Percentiles rank a stretch among this genome's conserved stretches.
phyloP scores from a whole-genome alignment of 2,888 invertebrate species.

The Drosophila paramelanica region DNA sequence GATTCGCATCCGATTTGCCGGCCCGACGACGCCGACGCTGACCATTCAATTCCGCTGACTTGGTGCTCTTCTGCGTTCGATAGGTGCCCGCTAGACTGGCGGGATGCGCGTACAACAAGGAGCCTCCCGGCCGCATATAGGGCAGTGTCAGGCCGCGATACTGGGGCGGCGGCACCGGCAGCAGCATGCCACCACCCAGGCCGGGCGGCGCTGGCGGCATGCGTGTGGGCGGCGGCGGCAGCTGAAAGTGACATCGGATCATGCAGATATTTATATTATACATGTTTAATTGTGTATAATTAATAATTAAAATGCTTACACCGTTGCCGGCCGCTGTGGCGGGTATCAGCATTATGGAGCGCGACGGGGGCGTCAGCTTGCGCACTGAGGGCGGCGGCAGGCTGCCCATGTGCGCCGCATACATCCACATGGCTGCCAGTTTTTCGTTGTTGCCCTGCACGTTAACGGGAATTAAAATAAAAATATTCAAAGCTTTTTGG shows the following conservation, averaged over 20 bases:
- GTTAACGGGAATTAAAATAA: not conserved
- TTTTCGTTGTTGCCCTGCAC: constrained; percentile 77
- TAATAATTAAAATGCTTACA: constrained; percentile 48
- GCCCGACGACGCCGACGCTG: constrained; percentile 72
- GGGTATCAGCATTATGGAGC: constrained; percentile 83
- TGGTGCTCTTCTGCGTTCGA: constrained; percentile 76
- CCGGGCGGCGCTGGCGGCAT: constrained; percentile 63
- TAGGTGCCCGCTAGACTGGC: constrained; percentile 74
- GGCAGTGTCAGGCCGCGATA: constrained; percentile 80
- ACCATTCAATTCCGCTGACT: constrained; percentile 73
- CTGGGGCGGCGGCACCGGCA: constrained; percentile 55
- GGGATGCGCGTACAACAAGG: constrained; percentile 75
- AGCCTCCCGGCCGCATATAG: constrained; percentile 73
- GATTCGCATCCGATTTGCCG: constrained; percentile 74
- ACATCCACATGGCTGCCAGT: constrained; percentile 83
- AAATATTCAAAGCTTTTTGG: not conserved
- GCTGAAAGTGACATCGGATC: constrained; percentile 15
- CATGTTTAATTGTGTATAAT: too few relatives aligned
- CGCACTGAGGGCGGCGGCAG: constrained; percentile 58
- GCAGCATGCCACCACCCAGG: constrained; percentile 64
- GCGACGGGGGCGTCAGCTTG: constrained; percentile 59
- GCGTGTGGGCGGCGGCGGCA: constrained; percentile 68
- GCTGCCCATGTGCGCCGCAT: constrained; percentile 75
- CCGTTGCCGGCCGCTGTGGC: constrained; percentile 75
- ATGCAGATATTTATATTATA: not conserved